Evolutionary conservation across 2,113 vertebrate species (phyloP).

Genomic region (Fulmarus glacialis): DNA sequence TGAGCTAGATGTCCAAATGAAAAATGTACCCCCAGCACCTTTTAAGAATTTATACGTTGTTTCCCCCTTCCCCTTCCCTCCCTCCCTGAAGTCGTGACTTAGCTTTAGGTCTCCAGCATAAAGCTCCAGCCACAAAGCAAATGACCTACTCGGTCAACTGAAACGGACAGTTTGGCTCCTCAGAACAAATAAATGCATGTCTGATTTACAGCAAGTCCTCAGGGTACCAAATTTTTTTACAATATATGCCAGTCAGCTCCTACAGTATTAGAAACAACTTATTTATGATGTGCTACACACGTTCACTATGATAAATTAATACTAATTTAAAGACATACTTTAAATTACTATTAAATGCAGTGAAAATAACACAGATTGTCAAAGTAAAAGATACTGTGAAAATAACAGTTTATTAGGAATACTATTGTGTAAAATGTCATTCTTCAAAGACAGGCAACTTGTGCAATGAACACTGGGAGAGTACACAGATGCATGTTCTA

Average conservation of each 20-base stretch:
- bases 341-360: neutral
- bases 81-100: neutral
- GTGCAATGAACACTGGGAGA: neutral
- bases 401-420: neutral
- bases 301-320: neutral
- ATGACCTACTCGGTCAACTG: neutral
- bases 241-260: neutral
- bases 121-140: neutral
- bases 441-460: neutral
- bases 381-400: neutral
- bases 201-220: neutral
- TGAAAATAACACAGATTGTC: neutral
- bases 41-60: neutral
- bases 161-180: neutral
- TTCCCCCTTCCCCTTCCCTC: neutral
- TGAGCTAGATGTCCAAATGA: neutral
- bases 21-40: neutral
- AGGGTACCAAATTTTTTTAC: neutral
- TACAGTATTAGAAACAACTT: neutral
- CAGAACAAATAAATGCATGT: neutral
- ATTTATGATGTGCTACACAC: neutral
- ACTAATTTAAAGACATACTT: neutral
- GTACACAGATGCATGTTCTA: neutral
- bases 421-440: neutral
- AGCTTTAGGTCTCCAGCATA: neutral